A percentile compares a stretch with the other conserved stretches of the same genome.
phyloP scores from a whole-genome alignment of 2,888 invertebrate species.

The Cheilosia scutellata region DNA sequence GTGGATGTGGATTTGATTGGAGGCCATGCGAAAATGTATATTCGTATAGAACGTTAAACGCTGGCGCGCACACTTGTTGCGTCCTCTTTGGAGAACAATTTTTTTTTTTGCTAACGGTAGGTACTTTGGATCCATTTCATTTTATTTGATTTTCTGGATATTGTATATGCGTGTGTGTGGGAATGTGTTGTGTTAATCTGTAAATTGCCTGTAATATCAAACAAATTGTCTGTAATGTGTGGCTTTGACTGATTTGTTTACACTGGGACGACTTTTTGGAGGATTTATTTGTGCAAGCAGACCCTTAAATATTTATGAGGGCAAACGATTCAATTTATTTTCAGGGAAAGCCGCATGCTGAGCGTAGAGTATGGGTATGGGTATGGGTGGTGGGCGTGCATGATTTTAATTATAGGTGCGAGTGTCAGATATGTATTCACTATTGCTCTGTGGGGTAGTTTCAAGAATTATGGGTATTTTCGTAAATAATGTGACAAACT shows the following conservation, averaged over 20 bases:
- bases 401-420: not conserved
- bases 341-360: not conserved
- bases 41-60: no score
- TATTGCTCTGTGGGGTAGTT: no score
- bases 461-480: no score
- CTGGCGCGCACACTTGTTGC: not conserved
- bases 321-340: not conserved
- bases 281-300: not conserved
- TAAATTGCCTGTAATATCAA: not conserved
- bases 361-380: not conserved
- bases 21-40: not conserved
- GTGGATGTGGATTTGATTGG: not conserved
- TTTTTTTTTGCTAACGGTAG: not conserved
- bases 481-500: no score
- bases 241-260: not conserved
- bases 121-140: not conserved
- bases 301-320: not conserved
- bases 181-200: not conserved
- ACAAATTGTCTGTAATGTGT: not conserved
- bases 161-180: not conserved
- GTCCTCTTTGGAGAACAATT: not conserved
- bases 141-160: not conserved
- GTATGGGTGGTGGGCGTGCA: not conserved
- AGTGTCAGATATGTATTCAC: no score
- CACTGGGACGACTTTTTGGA: not conserved